Base-by-base conservation (phyloP, 2,888 invertebrate species). In the Philonicus albiceps region DNA sequence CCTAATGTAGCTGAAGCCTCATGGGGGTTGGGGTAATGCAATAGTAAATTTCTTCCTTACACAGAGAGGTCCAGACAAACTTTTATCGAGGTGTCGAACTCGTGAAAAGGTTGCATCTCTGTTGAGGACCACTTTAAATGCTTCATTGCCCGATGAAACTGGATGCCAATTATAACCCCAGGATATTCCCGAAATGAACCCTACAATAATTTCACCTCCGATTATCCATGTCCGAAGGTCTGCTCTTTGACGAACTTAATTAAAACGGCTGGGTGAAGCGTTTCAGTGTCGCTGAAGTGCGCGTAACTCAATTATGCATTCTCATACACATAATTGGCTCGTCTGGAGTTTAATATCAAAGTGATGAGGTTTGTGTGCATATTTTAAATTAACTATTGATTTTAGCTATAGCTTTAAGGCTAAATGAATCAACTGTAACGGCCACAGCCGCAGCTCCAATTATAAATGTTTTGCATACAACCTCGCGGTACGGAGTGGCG, bases 301-400 rank as follows among this genome's bases (percentile, higher is more conserved):
- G 53, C 27, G 53, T 80, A 80, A 80, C 80, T 30, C 80, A 80
- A 80, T 80, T 80, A 80, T 53, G 30, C 27, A 31, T 13, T 30
- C 53, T 49, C 80, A 53, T 80, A 76, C 76, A 34, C 76, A 76
- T 76, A 76, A 76, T 76, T 53, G 49, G 80, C 80, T 78, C 31
- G 80, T 43, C 80, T 80, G 80, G 22, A 80, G 43, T 53, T 31
- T 53, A 80, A 49, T 80, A 80, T 80, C 80, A 80, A 53, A 43
- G 49, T 80, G 80, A 78, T 78, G 78, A 78, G 80, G 80, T 80
- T 80, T 80, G 53, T 80, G 53, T 80, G 80, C 80, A 80, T 80
- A 80, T 80, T 80, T 80, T 53, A 80, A 80, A 80, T 80, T 80
- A 49, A 43, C 80, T 80, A 80, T 80, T 80, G 80, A 80, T 80